phyloP scores from a whole-genome alignment of 2,113 vertebrate genomes.

The Carassius gibelio region DNA sequence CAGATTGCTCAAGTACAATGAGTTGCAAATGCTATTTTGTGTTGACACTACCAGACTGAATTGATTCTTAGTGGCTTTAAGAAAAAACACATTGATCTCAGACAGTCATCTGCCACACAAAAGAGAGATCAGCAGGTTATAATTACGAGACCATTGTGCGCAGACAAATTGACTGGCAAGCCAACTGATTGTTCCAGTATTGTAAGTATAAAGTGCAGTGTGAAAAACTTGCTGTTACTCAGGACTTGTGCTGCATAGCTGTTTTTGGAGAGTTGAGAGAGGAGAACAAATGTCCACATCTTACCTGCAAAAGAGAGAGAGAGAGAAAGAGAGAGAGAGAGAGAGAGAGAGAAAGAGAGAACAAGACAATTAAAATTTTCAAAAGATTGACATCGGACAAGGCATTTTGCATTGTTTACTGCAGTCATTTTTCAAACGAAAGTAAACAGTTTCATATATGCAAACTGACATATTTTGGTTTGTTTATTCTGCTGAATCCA shows the following conservation, averaged over 20 bases:
- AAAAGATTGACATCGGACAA: background rate
- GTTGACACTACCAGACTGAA: conserved; percentile 7
- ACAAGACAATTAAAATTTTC: conserved; percentile 31
- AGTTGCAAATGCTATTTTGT: background rate
- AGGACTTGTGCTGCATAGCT: background rate
- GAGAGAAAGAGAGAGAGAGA: background rate
- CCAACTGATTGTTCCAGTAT: conserved; percentile 26
- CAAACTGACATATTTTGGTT: background rate
- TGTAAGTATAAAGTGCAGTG: conserved; percentile 10
- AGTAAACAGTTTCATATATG: background rate
- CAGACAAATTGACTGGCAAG: conserved; percentile 27
- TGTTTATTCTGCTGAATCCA: conserved; percentile 1
- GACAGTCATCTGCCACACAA: conserved; percentile 36
- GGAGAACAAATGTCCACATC: conserved; percentile 31
- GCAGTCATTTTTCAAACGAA: background rate
- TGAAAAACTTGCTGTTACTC: conserved; percentile 23
- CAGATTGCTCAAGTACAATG: too few relatives aligned
- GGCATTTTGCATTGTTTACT: background rate
- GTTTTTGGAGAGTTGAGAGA: background rate
- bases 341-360: conserved; percentile 10
- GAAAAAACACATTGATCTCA: background rate
- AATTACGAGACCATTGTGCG: conserved; percentile 30
- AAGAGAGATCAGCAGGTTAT: conserved; percentile 30
- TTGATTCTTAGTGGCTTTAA: background rate
- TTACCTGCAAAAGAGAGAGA: conserved; percentile 68